phyloP scores from a whole-genome alignment of 2,113 vertebrate genomes.

The Nyctereutes procyonoides region DNA sequence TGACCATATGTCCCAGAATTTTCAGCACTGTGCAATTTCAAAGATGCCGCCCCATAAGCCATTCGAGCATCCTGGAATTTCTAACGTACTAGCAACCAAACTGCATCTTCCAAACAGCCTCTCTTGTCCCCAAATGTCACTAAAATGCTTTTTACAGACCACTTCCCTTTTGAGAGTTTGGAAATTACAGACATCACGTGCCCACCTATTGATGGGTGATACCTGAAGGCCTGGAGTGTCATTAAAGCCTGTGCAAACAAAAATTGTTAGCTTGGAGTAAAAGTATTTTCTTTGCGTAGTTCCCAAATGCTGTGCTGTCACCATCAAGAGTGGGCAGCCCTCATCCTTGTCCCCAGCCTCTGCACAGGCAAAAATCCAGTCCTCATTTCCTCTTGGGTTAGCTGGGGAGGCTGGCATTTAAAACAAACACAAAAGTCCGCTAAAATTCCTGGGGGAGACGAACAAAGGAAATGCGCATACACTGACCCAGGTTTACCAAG shows the following conservation, averaged over 20 bases:
- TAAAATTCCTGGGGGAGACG: neutral
- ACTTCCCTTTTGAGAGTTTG: neutral
- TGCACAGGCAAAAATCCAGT: neutral
- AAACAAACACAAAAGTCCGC: conserved; percentile 55
- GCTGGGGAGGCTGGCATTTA: conserved; percentile 50
- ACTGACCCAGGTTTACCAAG: neutral
- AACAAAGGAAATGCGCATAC: conserved; percentile 6
- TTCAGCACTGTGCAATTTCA: conserved; percentile 22
- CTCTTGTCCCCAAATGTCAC: neutral
- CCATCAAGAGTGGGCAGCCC: neutral
- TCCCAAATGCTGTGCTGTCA: neutral
- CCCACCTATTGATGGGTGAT: accelerated
- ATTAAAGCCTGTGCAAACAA: neutral
- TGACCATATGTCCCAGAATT: conserved; percentile 65
- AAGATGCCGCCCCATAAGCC: conserved; percentile 15
- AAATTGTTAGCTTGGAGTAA: neutral
- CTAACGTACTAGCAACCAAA: neutral
- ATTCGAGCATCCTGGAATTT: neutral
- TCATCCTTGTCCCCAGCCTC: neutral
- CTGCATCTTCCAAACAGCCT: neutral
- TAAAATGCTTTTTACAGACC: neutral
- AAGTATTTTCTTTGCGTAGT: neutral
- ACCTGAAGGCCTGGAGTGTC: neutral
- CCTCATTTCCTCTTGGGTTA: neutral
- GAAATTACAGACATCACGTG: neutral